Conservation (phyloP, 2,888 invertebrate species). For the Diarsia rubi region DNA sequence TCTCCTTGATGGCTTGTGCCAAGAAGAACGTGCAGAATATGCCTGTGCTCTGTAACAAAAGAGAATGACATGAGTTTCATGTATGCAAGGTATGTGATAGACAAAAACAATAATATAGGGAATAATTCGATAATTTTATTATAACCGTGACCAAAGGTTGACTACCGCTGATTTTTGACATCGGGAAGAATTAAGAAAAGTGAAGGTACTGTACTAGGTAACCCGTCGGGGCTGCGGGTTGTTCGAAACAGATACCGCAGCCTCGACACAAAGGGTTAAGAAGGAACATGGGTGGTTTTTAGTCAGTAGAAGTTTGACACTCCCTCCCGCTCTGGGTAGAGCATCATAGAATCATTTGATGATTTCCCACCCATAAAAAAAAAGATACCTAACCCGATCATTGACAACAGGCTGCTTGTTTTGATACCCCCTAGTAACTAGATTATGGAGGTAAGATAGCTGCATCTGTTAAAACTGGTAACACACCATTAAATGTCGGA, state of each 20-base stretch:
- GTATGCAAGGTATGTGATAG: neutral
- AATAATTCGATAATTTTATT: neutral
- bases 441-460: neutral
- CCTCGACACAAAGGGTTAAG: too few species aligned
- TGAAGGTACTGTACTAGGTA: too few species aligned
- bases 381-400: too few species aligned
- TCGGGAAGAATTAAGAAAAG: neutral
- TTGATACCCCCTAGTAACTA: neutral
- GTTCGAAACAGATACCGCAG: too few species aligned
- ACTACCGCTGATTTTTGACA: neutral
- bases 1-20: constrained; percentile 86
- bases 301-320: too few species aligned
- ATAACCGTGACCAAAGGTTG: neutral
- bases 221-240: too few species aligned
- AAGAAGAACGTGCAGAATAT: constrained; percentile 90
- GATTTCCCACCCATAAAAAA: too few species aligned
- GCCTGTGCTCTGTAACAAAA: constrained; percentile 86
- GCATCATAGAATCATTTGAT: too few species aligned
- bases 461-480: too few species aligned
- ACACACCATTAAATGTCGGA: neutral
- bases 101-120: neutral
- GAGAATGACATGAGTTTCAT: constrained; percentile 4
- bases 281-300: too few species aligned
- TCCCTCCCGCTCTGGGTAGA: too few species aligned
- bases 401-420: neutral